A percentile compares a stretch with the other conserved stretches of the same genome.
phyloP scores from a whole-genome alignment of 2,113 vertebrate species.

The Elgaria multicarinata region DNA sequence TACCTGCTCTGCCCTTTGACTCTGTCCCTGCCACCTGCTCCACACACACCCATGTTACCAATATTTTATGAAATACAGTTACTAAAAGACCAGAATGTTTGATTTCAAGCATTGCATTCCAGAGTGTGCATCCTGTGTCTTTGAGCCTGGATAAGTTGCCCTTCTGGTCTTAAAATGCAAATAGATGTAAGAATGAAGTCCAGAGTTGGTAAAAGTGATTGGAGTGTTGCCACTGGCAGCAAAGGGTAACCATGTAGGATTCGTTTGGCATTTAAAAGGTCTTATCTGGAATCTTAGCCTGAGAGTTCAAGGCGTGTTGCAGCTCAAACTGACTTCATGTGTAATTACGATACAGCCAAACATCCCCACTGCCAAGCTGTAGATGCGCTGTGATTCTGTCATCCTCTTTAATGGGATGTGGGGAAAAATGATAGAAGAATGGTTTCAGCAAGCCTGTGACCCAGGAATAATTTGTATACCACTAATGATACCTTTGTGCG shows the following conservation, averaged over 20 bases:
- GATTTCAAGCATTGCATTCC: neutral
- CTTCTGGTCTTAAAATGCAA: neutral
- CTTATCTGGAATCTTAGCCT: neutral
- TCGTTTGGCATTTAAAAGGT: neutral
- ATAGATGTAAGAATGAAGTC: neutral
- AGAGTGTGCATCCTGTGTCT: neutral
- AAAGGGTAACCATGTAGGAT: neutral
- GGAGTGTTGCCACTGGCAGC: neutral
- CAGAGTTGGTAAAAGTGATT: neutral
- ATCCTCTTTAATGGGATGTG: conserved; percentile 22
- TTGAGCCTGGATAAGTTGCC: neutral
- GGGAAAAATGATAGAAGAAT: neutral
- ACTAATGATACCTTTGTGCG: conserved; percentile 22
- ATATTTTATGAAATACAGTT: neutral
- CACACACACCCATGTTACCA: no score
- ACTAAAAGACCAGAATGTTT: neutral
- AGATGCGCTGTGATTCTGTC: neutral
- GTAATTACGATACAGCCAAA: conserved; percentile 11
- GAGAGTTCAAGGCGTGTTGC: neutral
- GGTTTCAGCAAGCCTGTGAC: conserved; percentile 28
- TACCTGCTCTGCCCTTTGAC: neutral
- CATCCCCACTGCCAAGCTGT: neutral
- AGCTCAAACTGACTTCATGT: conserved; percentile 9
- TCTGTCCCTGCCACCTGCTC: no score
- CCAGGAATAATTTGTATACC: conserved; percentile 14